Base-by-base conservation (phyloP, 2,113 vertebrate genomes). In the Pampusana beccarii region DNA sequence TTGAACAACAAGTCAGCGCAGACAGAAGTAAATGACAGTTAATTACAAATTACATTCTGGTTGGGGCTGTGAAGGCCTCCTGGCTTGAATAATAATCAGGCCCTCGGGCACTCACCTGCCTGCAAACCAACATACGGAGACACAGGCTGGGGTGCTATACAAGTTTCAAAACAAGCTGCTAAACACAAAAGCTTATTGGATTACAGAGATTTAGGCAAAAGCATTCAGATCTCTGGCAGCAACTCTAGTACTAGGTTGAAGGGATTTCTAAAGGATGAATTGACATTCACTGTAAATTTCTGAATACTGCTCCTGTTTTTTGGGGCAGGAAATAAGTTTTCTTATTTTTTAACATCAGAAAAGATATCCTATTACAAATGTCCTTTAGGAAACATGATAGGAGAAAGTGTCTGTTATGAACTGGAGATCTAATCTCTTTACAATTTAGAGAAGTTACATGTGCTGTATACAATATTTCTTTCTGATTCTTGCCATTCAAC, bases 181-280 rank as follows among this genome's bases (percentile, higher is more conserved):
- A 97, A 98, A 98, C 98, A 98, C 98, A 98, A 97, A 98, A 98
- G 98, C 98, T 98, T 98, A 99, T 98, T 98, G 98, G 98, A 98
- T 98, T 98, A 98, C 98, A 98, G 98, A 98, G 98, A 97, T 98
- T 98, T 98, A 98, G 97, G 98, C 90, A 94, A 96, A 97, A 91
- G 97, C 96, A 96, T 98, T 98, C 98, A 97, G 98, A 97, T 97
- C 97, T 97, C 97, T 97, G 86, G 90, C 95, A 85, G 97, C 97
- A 93, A 96, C 96, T 93, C 94, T 93, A 60, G 94, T 93, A 87
- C 53, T 86, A 86, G 93, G 92, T 97, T 89, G 94, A 95, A 95
- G 96, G 95, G 97, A 84, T 95, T 97, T 96, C 95, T 90, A 88
- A 92, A 93, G 66, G 75, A 82, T 84, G 53, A 95, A 92, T 88